These are phyloP conservation scores for Digitonthophagus gazella DNA, from an alignment of 2,888 invertebrate genomes.

Conservation along the genomic window DNA sequence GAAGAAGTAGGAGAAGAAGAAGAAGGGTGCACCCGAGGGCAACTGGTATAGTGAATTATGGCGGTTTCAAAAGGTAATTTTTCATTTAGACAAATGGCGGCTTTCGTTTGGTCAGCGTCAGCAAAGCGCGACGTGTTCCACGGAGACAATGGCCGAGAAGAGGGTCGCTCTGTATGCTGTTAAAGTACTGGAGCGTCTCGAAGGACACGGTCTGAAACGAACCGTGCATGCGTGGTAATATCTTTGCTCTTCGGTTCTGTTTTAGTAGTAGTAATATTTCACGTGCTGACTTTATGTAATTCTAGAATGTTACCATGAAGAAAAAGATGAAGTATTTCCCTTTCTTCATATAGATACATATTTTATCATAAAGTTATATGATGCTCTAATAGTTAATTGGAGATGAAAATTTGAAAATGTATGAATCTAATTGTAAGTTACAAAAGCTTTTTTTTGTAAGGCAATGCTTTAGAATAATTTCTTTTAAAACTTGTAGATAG, in stretches of 20 bases:
- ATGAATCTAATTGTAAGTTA: too few species aligned
- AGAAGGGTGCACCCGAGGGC: neutral
- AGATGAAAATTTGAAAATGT: too few species aligned
- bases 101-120: constrained; percentile 7
- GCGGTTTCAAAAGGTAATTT: constrained; percentile 10
- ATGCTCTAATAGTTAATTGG: too few species aligned
- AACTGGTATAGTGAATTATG: constrained; percentile 5
- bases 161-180: constrained; percentile 4
- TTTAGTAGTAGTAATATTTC: neutral
- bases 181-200: constrained; percentile 12
- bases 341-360: too few species aligned
- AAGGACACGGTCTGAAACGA: constrained; percentile 10
- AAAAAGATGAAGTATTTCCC: too few species aligned
- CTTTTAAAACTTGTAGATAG: too few species aligned
- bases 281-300: neutral
- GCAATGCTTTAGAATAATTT: too few species aligned
- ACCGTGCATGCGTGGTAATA: constrained; percentile 6
- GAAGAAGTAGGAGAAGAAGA: neutral
- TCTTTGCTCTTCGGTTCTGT: constrained; percentile 4
- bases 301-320: neutral
- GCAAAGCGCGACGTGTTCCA: constrained; percentile 8
- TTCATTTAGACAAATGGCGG: constrained; percentile 16
- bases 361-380: too few species aligned
- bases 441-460: too few species aligned
- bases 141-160: constrained; percentile 9